A percentile compares a stretch with the other conserved stretches of the same genome.
Conservation (phyloP, 92 coral and sea anemone species). For the Meandrina meandrites region DNA sequence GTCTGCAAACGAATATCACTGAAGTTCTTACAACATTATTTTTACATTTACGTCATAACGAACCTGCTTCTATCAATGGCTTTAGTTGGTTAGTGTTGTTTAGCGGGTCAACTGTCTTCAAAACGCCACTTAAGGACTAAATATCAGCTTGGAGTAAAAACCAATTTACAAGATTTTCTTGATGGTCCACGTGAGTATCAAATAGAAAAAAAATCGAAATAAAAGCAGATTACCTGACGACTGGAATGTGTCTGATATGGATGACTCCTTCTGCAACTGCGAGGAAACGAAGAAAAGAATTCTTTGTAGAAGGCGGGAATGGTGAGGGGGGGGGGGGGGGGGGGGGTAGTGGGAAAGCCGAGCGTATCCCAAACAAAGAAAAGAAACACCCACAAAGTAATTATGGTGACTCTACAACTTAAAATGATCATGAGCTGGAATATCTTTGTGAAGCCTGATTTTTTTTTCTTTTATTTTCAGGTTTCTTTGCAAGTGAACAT, state of each 20-base stretch:
- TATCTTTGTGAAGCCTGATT: not conserved
- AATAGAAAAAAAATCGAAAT: not conserved
- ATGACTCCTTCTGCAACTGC: constrained; percentile 34
- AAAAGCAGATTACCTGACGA: not conserved
- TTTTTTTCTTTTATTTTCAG: not conserved
- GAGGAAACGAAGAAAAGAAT: not conserved
- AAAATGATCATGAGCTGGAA: not conserved
- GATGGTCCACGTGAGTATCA: no score
- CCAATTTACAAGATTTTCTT: not conserved
- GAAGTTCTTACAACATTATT: no score
- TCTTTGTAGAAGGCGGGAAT: not conserved
- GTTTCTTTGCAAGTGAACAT: not conserved
- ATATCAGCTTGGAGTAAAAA: no score
- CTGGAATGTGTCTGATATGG: constrained; percentile 18
- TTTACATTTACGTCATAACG: no score
- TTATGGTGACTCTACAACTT: no score
- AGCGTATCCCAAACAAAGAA: not conserved
- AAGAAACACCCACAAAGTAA: not conserved
- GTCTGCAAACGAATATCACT: no score
- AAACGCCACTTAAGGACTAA: no score
- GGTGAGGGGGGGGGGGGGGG: not conserved
- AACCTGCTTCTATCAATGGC: no score
- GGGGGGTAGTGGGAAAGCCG: not conserved
- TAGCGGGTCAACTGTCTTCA: no score
- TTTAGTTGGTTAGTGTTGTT: no score